Base-by-base conservation (phyloP, 2,797 vertebrate species). In the Scleropages formosus region DNA sequence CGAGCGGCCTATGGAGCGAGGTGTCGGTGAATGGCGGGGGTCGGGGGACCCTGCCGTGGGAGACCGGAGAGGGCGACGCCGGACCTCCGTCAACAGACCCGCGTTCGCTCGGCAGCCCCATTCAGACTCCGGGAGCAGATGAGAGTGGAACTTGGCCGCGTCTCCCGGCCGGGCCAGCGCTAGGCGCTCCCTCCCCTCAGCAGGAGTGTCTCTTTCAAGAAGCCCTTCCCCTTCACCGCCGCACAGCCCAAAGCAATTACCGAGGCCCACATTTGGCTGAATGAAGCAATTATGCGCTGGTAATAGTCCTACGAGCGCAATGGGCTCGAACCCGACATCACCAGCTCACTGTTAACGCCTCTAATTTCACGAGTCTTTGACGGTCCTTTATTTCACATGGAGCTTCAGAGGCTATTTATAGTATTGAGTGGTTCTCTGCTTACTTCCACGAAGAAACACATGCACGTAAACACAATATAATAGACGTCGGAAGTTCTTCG, bases 241-340 rank as follows among this genome's bases (percentile, higher is more conserved):
- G 74, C 77, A 75, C 77, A 79, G 75, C 77, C 82, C 81, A 64
- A 61, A 85, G 84, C 89, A 90, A 91, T 91, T 90, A 89, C 81
- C 69, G 85, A 80, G 85, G 80, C 87, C 84, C 85, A 88, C 81
- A 89, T 91, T 89, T 82, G 81, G 84, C 80, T 91, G 88, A 91
- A 92, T 91, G 83, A 83, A 80, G 81, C 84, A 79, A 91, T 92
- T 91, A 90, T 87, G 88, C 78, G 82, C 80, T 78, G 86, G 79
- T 83, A 82, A 83, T 84, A 82, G 84, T 84, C 80, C 82, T 75
- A 82, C 78, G 31, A 85, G 84, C 86, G 89, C 87, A 82, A 66
- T 56, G 75, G 82, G 75, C 71, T 78, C 76, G 51, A 77, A 81
- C 70, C 63, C 70, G 64, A 77, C 67, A 56, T 13, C 27, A 18